phyloP scores from a whole-genome alignment of 1,140 invertebrate species.

The Lordiphosa clarofinis region DNA sequence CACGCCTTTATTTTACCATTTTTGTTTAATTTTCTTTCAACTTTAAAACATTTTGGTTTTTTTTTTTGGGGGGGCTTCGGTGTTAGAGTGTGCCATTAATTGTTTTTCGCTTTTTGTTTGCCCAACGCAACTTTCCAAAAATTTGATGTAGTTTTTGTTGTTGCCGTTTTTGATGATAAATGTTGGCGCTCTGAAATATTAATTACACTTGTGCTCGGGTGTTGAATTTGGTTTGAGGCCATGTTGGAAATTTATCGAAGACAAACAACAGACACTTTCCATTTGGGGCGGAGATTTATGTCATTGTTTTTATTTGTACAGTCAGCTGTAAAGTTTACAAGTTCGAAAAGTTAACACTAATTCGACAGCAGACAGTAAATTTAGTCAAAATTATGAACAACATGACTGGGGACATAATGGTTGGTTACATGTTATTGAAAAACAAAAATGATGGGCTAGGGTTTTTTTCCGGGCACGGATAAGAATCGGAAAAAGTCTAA shows the following conservation, averaged over 20 bases:
- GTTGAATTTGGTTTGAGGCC: slow-evolving; percentile 54
- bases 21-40: slow-evolving; percentile 29
- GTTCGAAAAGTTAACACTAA: too few relatives aligned
- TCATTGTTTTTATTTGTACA: slow-evolving; percentile 44
- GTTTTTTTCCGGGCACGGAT: too few relatives aligned
- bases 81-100: slow-evolving; percentile 69
- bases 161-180: slow-evolving; percentile 62
- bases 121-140: slow-evolving; percentile 60
- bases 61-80: too few relatives aligned
- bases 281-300: slow-evolving; percentile 45
- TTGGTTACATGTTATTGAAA: too few relatives aligned
- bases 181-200: slow-evolving; percentile 66
- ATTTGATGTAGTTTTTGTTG: slow-evolving; percentile 8
- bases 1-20: slow-evolving; percentile 7
- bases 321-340: slow-evolving; percentile 2
- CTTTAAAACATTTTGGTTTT: neutral
- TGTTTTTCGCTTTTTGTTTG: slow-evolving; percentile 42
- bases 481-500: too few relatives aligned
- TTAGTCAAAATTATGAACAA: too few relatives aligned
- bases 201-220: slow-evolving; percentile 67
- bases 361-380: too few relatives aligned
- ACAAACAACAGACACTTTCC: slow-evolving; percentile 52
- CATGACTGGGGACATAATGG: too few relatives aligned
- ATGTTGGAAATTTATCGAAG: slow-evolving; percentile 64
- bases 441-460: too few relatives aligned